Conservation (phyloP, 2,888 invertebrate species). For the Lottia gigantea region DNA sequence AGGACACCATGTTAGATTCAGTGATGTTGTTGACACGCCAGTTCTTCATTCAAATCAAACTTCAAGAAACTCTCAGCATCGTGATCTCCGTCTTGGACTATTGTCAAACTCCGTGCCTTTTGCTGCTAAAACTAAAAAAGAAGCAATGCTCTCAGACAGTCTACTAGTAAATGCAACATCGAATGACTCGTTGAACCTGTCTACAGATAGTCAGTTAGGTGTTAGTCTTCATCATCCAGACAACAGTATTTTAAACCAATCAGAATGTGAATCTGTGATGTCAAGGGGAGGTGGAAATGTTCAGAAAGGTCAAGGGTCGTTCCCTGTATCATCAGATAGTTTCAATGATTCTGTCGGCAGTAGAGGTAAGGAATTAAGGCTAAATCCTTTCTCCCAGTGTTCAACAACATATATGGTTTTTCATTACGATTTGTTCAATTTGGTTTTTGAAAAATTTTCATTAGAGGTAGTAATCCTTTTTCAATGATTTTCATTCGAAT, state of each 20-base stretch:
- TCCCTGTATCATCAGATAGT: background rate
- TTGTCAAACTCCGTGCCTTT: conserved; percentile 20
- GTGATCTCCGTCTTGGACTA: conserved; percentile 18
- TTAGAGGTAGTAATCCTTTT: no score
- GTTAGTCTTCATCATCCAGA: conserved; percentile 11
- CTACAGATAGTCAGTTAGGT: conserved; percentile 14
- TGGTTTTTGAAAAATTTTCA: no score
- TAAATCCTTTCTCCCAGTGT: no score
- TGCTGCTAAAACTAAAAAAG: conserved; percentile 20
- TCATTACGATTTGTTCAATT: no score
- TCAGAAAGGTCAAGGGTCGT: conserved; percentile 5
- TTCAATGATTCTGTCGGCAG: background rate
- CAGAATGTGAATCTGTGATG: conserved; percentile 20
- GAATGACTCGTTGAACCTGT: conserved; percentile 18
- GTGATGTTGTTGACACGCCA: conserved; percentile 20
- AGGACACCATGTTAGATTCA: conserved; percentile 33
- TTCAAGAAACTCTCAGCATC: background rate
- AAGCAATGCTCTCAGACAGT: conserved; percentile 27
- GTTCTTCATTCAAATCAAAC: conserved; percentile 15
- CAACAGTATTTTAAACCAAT: conserved; percentile 17
- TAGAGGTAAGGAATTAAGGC: background rate
- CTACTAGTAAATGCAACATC: conserved; percentile 27
- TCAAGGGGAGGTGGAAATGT: conserved; percentile 25
- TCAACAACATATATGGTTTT: no score
- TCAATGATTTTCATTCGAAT: background rate